Percentiles rank a stretch among this genome's conserved stretches.
Conservation (phyloP, 2,888 invertebrate genomes). For the Scaptomyza reducta region DNA sequence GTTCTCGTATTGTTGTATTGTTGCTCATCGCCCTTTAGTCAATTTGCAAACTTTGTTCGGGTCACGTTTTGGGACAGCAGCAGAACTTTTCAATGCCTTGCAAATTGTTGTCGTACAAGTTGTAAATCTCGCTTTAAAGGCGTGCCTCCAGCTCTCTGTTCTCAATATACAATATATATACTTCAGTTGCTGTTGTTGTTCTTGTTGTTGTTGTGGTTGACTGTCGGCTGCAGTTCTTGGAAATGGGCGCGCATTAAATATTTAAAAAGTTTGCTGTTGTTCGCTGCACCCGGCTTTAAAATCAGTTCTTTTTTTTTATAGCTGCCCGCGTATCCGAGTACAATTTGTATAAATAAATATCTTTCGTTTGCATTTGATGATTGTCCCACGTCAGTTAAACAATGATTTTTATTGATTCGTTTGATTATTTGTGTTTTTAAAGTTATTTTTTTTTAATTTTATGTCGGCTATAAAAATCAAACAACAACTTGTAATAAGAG, state of each 20-base stretch:
- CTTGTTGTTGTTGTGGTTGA: constrained; percentile 14
- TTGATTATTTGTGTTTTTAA: constrained; percentile 41
- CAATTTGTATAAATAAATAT: constrained; percentile 2
- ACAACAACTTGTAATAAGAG: not conserved
- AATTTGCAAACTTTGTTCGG: constrained; percentile 74
- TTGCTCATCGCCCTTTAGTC: constrained; percentile 55
- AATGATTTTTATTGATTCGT: constrained; percentile 55
- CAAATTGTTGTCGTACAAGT: constrained; percentile 74
- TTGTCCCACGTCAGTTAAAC: constrained; percentile 41
- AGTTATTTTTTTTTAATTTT: constrained; percentile 8
- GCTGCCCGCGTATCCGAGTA: no score
- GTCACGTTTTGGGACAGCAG: constrained; percentile 68
- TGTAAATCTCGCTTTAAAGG: constrained; percentile 75
- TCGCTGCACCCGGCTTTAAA: constrained; percentile 26
- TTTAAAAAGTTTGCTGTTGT: constrained; percentile 29
- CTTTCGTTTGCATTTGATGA: constrained; percentile 39
- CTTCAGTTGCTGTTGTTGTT: constrained; percentile 2
- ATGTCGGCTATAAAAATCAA: not conserved
- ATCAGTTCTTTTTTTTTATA: not conserved
- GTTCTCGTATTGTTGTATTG: constrained; percentile 29
- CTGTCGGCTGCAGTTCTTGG: constrained; percentile 62
- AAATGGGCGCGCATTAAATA: constrained; percentile 68
- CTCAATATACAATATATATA: constrained; percentile 30
- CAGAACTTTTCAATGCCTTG: constrained; percentile 53
- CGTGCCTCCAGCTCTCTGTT: constrained; percentile 48